phyloP scores from a whole-genome alignment of 2,888 invertebrate genomes.

The Chaetogeoica ovagalla region DNA sequence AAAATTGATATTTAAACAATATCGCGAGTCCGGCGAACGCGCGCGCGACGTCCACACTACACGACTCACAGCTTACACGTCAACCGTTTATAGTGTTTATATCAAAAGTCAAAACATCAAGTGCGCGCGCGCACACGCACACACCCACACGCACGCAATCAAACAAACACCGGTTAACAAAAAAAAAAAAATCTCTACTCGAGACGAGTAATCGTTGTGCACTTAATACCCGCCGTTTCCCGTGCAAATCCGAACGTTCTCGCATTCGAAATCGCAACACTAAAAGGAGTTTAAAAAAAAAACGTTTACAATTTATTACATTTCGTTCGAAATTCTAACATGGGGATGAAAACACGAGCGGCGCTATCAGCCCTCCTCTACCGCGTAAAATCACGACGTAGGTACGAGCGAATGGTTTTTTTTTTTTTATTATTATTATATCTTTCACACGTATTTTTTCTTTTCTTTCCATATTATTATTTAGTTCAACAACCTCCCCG shows the following conservation, averaged over 20 bases:
- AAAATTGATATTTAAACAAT: background rate
- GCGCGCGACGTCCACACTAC: background rate
- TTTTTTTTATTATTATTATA: background rate
- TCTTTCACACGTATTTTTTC: background rate
- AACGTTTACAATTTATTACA: background rate
- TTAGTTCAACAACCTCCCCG: conserved; percentile 52
- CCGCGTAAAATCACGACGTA: background rate
- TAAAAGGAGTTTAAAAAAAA: too few relatives aligned
- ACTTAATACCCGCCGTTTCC: background rate
- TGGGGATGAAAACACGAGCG: background rate
- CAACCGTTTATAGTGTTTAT: conserved; percentile 22
- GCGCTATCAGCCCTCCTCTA: conserved; percentile 20
- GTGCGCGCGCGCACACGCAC: background rate
- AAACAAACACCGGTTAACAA: background rate
- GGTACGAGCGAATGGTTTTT: background rate
- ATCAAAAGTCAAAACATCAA: background rate
- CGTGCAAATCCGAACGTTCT: background rate
- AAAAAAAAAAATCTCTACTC: background rate
- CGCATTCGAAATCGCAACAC: too few relatives aligned
- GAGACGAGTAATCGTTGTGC: background rate
- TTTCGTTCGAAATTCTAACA: background rate
- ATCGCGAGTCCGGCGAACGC: background rate
- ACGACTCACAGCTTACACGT: conserved; percentile 18
- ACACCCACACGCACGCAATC: background rate
- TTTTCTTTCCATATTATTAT: background rate